Evolutionary conservation across 2,797 vertebrate species (phyloP).

Genomic region (Protosalanx chinensis): DNA sequence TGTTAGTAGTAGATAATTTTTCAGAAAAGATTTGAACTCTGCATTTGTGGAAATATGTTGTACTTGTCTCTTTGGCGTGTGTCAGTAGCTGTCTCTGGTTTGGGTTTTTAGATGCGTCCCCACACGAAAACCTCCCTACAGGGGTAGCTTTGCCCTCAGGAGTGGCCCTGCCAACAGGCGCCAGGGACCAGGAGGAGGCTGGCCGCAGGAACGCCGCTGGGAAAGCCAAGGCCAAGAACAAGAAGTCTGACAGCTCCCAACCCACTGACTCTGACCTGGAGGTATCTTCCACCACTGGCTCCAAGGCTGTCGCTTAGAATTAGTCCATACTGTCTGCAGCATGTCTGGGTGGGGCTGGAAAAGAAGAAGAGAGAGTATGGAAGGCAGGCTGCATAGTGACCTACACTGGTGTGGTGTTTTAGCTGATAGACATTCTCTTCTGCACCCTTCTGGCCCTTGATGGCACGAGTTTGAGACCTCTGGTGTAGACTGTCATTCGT

Average conservation of each 20-base stretch:
- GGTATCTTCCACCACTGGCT: constrained; percentile 59
- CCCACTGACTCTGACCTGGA: constrained; percentile 88
- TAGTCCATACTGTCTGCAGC: too few species aligned
- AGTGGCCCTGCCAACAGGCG: constrained; percentile 66
- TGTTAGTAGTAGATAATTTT: background rate
- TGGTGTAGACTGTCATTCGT: too few species aligned
- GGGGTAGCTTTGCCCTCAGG: constrained; percentile 62
- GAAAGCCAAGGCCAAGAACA: constrained; percentile 91
- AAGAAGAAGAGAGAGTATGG: background rate
- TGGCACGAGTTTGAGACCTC: too few species aligned
- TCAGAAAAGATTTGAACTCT: background rate
- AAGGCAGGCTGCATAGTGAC: background rate
- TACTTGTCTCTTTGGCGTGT: background rate
- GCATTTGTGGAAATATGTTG: background rate
- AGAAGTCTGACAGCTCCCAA: constrained; percentile 79
- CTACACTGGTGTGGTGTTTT: too few species aligned
- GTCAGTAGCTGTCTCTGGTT: background rate
- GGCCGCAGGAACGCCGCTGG: constrained; percentile 83
- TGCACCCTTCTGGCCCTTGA: too few species aligned
- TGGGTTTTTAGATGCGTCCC: constrained; percentile 58
- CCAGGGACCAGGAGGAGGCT: constrained; percentile 86
- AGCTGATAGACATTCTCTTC: too few species aligned
- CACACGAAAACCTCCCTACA: constrained; percentile 69
- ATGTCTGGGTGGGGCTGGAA: background rate
- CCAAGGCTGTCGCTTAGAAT: too few species aligned